Conservation (phyloP, 1,140 invertebrate genomes). For the Spodoptera litura region DNA sequence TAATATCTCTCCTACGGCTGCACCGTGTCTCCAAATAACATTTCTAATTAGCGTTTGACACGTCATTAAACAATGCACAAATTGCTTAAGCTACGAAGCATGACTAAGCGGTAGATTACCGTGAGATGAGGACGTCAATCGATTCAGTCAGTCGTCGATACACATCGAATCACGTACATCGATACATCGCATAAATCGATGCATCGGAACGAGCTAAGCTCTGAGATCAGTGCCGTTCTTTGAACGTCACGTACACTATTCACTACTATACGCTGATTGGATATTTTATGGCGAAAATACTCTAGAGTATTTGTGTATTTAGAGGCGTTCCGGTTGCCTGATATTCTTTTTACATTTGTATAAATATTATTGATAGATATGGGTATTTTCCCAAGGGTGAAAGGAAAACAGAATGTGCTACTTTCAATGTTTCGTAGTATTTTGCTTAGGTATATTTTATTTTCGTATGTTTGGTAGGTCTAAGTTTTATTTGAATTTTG, state of each 20-base stretch:
- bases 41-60: conserved; percentile 28
- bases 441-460: too few relatives aligned
- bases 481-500: too few relatives aligned
- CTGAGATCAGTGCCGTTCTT: conserved; percentile 51
- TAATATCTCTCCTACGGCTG: background rate
- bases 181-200: conserved; percentile 42
- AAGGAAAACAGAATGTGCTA: background rate
- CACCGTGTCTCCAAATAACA: conserved; percentile 9
- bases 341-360: background rate
- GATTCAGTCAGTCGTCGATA: conserved; percentile 20
- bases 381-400: conserved; percentile 8
- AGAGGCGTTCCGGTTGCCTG: background rate
- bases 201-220: conserved; percentile 56
- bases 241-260: conserved; percentile 48
- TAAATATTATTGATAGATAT: background rate
- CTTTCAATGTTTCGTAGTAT: background rate
- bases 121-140: conserved; percentile 38
- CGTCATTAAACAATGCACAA: conserved; percentile 13
- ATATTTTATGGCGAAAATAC: conserved; percentile 51
- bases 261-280: conserved; percentile 53
- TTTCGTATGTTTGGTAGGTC: too few relatives aligned
- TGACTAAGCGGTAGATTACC: conserved; percentile 50
- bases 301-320: conserved; percentile 23
- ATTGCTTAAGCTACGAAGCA: conserved; percentile 19
- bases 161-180: conserved; percentile 35